Conservation (phyloP, 2,888 invertebrate species). For the Limnephilus rhombicus region DNA sequence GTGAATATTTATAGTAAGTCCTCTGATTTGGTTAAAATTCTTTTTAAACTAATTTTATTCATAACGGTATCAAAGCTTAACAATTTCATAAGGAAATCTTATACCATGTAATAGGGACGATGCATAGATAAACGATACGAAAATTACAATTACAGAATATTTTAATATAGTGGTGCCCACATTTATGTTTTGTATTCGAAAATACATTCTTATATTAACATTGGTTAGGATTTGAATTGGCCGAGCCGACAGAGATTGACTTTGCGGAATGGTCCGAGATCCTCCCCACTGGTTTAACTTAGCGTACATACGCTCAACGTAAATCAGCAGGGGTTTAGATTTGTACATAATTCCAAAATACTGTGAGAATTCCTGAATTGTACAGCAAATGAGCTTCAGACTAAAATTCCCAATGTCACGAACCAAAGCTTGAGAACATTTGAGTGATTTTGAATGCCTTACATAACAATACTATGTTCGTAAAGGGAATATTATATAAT, state of each 20-base stretch:
- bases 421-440: neutral
- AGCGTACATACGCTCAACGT: neutral
- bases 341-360: neutral
- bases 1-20: neutral
- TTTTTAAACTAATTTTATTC: neutral
- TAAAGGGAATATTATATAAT: too few species aligned
- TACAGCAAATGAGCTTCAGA: neutral
- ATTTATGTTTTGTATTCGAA: neutral
- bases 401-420: neutral
- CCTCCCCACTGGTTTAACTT: neutral
- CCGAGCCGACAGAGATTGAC: neutral
- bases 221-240: neutral
- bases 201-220: neutral
- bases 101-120: neutral
- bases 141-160: neutral
- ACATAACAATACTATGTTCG: too few species aligned
- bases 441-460: too few species aligned
- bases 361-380: neutral
- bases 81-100: neutral
- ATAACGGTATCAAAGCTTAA: neutral
- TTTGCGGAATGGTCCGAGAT: neutral
- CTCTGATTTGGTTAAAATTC: neutral
- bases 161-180: neutral
- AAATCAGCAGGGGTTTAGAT: neutral
- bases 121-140: neutral